phyloP scores from a whole-genome alignment of 2,888 invertebrate species.

The Byasa hedistus region DNA sequence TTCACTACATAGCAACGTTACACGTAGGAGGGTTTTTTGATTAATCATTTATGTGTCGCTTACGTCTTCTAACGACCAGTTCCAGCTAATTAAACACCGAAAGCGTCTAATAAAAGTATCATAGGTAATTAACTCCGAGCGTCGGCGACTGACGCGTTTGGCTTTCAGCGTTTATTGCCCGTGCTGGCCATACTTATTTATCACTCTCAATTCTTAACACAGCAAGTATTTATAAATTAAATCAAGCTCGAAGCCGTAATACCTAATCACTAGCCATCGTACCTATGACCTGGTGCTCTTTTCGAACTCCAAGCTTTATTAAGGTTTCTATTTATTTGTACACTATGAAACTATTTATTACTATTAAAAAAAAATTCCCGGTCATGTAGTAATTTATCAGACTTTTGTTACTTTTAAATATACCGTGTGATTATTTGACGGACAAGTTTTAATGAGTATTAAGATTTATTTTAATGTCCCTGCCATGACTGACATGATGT shows the following conservation, averaged over 20 bases:
- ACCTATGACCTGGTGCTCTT: background rate
- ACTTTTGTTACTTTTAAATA: background rate
- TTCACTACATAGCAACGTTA: slow-evolving; percentile 30
- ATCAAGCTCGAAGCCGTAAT: background rate
- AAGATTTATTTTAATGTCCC: too few relatives aligned
- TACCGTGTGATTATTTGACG: too few relatives aligned
- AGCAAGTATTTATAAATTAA: slow-evolving; percentile 4
- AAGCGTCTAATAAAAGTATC: slow-evolving; percentile 43
- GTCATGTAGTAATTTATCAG: too few relatives aligned
- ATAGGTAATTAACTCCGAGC: slow-evolving; percentile 45
- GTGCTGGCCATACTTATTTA: background rate
- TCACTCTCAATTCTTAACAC: slow-evolving; percentile 1
- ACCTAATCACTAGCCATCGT: background rate
- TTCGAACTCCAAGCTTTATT: background rate
- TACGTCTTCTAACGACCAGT: slow-evolving; percentile 21
- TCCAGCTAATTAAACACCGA: slow-evolving; percentile 34
- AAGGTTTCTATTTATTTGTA: background rate
- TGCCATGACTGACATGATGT: too few relatives aligned
- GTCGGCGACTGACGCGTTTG: slow-evolving; percentile 14
- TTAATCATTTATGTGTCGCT: slow-evolving; percentile 23
- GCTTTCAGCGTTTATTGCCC: slow-evolving; percentile 20
- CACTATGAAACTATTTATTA: too few relatives aligned
- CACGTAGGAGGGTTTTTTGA: slow-evolving; percentile 15
- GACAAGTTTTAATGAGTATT: too few relatives aligned
- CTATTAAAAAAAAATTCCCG: too few relatives aligned